Base-by-base conservation (phyloP, 2,888 invertebrate genomes). In the Galeopsomyia nigrocyanea region DNA sequence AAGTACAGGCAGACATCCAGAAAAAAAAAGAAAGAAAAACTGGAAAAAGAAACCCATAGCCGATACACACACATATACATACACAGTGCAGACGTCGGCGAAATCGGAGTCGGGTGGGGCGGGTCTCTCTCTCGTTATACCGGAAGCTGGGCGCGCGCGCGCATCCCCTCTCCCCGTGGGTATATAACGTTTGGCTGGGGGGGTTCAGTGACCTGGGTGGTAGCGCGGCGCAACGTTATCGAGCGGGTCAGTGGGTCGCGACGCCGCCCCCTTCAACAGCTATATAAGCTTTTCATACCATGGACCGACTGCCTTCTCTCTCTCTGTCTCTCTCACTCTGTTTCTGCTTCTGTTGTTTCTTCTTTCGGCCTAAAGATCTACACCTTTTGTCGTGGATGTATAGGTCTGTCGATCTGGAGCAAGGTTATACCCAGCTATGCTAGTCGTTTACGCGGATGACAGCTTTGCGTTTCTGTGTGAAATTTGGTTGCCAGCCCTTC, bases 231-330 rank as follows among this genome's bases (percentile, higher is more conserved):
- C 58, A 61, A 71, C 83, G 84, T 83, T 85, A 86, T 86, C 85
- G 86, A 86, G 85, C 86, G 88, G 90, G 90, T 90, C 90, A 90
- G 89, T 90, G 90, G 90, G 90, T 90, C 90, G 90, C 89, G 13
- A 39, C 39, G 39, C 39, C 39, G 39, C 39, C 39, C 39, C 39
- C 39, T 39, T 39, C 39, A 39, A 26, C 39, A 39, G 39, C 39
- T 39, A 39, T 39, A 3, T 39, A 39, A 39, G 39, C 74, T 77
- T 78, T 73, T 64, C 73, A 1, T 65, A 62, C 71, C 65, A 57
- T 16, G 17, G 26, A 6, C 16, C 26, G 5, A n/a, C 47, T 55
- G 14, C 22, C 26, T 26, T 53, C 47, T 16, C 55, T 49, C 63
- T 70, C 73, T 51, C 58, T 71, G 72, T 78, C 87, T 87, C 87